These are phyloP conservation scores for Anorthoa munda DNA, from an alignment of 2,888 invertebrate species.

Conservation along the genomic window DNA sequence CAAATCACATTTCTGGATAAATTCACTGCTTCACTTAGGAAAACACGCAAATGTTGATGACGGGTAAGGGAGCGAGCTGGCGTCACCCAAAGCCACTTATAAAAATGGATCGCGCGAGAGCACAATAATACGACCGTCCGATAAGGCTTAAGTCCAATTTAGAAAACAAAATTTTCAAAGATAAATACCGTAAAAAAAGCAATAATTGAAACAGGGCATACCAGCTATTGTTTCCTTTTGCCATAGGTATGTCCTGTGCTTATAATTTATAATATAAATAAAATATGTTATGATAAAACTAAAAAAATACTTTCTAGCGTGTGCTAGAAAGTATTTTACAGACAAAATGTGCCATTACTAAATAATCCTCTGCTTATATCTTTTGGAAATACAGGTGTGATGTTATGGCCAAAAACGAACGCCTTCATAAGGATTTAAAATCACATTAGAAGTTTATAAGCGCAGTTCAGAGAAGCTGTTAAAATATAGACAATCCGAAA, in stretches of 20 bases:
- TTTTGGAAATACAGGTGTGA: no score
- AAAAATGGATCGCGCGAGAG: no score
- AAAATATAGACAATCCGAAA: no score
- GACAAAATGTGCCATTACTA: neutral
- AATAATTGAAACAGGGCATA: slow-evolving; percentile 71
- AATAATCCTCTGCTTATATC: no score
- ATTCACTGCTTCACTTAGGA: slow-evolving; percentile 43
- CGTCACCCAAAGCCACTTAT: slow-evolving; percentile 78
- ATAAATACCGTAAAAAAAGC: neutral
- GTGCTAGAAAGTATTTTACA: no score
- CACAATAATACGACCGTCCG: no score
- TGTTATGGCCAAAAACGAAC: no score
- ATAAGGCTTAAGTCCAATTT: slow-evolving; percentile 63
- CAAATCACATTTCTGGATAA: slow-evolving; percentile 38
- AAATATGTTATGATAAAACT: slow-evolving; percentile 50
- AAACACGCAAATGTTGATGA: slow-evolving; percentile 71
- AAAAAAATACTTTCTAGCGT: slow-evolving; percentile 33
- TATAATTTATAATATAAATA: no score
- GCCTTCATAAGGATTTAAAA: no score
- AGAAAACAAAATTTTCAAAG: slow-evolving; percentile 67
- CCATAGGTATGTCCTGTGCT: neutral
- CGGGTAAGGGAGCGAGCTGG: slow-evolving; percentile 82
- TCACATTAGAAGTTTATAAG: no score
- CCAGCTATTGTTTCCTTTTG: slow-evolving; percentile 79
- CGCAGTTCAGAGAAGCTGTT: no score